phyloP scores from a whole-genome alignment of 1,140 invertebrate genomes.

The Drosophila carrolli region DNA sequence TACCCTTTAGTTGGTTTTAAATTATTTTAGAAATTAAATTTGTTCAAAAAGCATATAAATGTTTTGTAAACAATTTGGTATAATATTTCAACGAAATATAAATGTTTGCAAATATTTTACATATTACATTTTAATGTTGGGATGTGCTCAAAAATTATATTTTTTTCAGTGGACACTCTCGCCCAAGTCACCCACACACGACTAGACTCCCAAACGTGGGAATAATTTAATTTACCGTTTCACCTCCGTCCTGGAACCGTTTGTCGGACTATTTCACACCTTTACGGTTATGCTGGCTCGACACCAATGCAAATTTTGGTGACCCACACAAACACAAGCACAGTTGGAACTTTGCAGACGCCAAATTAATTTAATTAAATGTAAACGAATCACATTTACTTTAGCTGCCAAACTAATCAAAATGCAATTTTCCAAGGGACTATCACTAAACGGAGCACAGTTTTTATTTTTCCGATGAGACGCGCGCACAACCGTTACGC shows the following conservation, averaged over 20 bases:
- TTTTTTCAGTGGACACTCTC: slow-evolving; percentile 9
- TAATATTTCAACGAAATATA: too few relatives aligned
- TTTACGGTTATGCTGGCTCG: slow-evolving; percentile 50
- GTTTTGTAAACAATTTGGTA: too few relatives aligned
- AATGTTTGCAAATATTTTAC: too few relatives aligned
- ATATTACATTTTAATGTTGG: too few relatives aligned
- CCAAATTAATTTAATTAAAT: slow-evolving; percentile 23
- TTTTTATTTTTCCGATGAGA: neutral
- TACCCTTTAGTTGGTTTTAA: too few relatives aligned
- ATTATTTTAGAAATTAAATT: too few relatives aligned
- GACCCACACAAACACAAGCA: slow-evolving; percentile 17
- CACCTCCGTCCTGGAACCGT: slow-evolving; percentile 18
- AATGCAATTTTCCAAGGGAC: slow-evolving; percentile 52
- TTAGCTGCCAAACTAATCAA: slow-evolving; percentile 23
- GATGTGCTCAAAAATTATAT: too few relatives aligned
- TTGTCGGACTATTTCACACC: slow-evolving; percentile 19
- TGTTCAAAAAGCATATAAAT: too few relatives aligned
- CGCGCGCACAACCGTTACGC: slow-evolving; percentile 47
- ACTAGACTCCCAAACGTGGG: slow-evolving; percentile 24
- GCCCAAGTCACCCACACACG: neutral
- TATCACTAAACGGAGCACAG: slow-evolving; percentile 18
- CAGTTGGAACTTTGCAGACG: slow-evolving; percentile 1
- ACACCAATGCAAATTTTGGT: slow-evolving; percentile 22
- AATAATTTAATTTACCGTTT: slow-evolving; percentile 56
- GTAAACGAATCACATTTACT: slow-evolving; percentile 43